Evolutionary conservation across 2,888 invertebrate genomes (phyloP).

Genomic region (Dusona sp.): DNA sequence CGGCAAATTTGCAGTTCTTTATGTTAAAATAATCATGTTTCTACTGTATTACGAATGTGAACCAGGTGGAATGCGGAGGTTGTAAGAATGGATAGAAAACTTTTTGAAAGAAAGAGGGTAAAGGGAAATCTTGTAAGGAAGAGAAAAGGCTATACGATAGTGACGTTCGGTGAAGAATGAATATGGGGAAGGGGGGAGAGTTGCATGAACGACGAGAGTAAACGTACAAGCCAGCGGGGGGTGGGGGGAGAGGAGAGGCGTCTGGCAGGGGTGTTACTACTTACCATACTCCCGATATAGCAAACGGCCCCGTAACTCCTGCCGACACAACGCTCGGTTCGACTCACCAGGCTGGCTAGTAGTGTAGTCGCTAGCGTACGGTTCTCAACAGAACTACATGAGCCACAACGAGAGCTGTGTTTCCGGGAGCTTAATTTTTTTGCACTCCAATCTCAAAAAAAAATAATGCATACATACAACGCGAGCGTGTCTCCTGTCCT

Average conservation of each 20-base stretch:
- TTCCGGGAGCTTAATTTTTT: slow-evolving; percentile 24
- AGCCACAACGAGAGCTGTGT: slow-evolving; percentile 25
- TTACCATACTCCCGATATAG: slow-evolving; percentile 84
- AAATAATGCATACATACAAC: slow-evolving; percentile 9
- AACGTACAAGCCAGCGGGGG: slow-evolving; percentile 69
- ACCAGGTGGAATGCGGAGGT: slow-evolving; percentile 31
- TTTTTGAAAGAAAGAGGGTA: slow-evolving; percentile 28
- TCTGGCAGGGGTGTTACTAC: slow-evolving; percentile 83
- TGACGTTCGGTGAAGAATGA: slow-evolving; percentile 65
- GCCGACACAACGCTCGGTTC: slow-evolving; percentile 70
- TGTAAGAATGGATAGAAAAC: slow-evolving; percentile 11
- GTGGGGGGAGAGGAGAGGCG: slow-evolving; percentile 67
- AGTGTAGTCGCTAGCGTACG: slow-evolving; percentile 82
- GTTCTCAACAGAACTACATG: slow-evolving; percentile 72
- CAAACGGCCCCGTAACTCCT: slow-evolving; percentile 81
- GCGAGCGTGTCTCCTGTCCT: slow-evolving; percentile 46
- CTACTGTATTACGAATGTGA: slow-evolving; percentile 18
- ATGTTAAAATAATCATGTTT: slow-evolving; percentile 6
- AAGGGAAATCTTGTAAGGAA: slow-evolving; percentile 29
- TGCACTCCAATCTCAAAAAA: slow-evolving; percentile 10
- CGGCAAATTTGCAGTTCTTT: not conserved
- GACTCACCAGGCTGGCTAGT: slow-evolving; percentile 80
- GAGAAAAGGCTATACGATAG: slow-evolving; percentile 67
- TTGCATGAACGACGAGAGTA: slow-evolving; percentile 67
- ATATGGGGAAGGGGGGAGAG: slow-evolving; percentile 64